Base-by-base conservation (phyloP, 1,140 invertebrate genomes). In the Drosophila bocki region DNA sequence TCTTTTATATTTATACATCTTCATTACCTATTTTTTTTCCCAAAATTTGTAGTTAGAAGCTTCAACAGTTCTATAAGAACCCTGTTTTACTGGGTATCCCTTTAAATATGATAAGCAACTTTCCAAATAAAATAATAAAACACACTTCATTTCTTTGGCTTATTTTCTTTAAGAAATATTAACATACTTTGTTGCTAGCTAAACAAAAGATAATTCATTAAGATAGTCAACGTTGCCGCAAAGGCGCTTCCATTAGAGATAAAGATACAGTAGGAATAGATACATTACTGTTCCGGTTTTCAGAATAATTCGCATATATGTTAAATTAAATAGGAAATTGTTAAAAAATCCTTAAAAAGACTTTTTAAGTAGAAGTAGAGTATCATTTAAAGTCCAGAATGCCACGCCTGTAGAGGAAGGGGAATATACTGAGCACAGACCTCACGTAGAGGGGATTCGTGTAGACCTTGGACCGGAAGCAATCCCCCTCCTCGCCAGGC, bases 391-490 rank as follows among this genome's bases (percentile, higher is more conserved):
- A 87, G 48, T 87, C 82, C 29, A 92, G 58, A 26, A 91, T 80
- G 13, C 91, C 91, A 41, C 91, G 76, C 47, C 87, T 65, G 59
- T 76, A 64, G 8, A 92, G 69, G 56, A 92, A 92, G 13, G 91
- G 88, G 53, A 92, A 85, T 76, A 92, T 92, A 48, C 75, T 88
- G 4, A 84, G 47, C 7, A 67, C 72, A 12, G 88, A 71, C 0
- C 86, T 65, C 1, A 91, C 82, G 54, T 92, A 92, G 1, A 91
- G 53, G 9, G 91, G 91, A 85, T 92, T 92, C 48, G 82, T 88
- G 50, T 87, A 92, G 39, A 88, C 78, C 37, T 87, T 90, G 9
- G 69, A 37, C 1, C 91, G 84, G 50, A 91, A 91, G 5, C 74
- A 87, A 75, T 92, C 80, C 0, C 91, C 91, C 12, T 87, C 83